Conservation (phyloP, 2,888 invertebrate species). For the Selenia dentaria region DNA sequence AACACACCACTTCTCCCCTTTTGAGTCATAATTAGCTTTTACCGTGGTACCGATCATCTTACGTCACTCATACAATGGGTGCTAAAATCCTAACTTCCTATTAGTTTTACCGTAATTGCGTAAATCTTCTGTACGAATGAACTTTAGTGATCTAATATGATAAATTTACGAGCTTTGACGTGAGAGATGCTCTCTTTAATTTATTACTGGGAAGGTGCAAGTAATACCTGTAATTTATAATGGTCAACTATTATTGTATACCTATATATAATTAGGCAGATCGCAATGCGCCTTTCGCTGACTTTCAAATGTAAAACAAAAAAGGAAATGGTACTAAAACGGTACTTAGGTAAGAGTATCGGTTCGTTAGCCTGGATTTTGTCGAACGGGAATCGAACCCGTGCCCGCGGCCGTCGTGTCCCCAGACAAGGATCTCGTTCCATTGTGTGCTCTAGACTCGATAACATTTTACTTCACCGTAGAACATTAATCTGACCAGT, state of each 20-base stretch:
- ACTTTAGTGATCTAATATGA: slow-evolving; percentile 13
- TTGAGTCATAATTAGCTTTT: too few species aligned
- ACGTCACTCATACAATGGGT: not conserved
- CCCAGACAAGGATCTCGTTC: slow-evolving; percentile 71
- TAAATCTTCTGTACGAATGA: slow-evolving; percentile 14
- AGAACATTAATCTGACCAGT: slow-evolving; percentile 33
- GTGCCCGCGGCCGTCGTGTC: slow-evolving; percentile 62
- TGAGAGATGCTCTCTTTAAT: not conserved
- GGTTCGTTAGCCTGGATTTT: slow-evolving; percentile 74
- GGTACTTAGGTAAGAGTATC: slow-evolving; percentile 58
- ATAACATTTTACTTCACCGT: slow-evolving; percentile 66
- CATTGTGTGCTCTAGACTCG: slow-evolving; percentile 72
- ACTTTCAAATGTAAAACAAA: slow-evolving; percentile 32
- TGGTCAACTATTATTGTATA: too few species aligned
- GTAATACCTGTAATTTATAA: not conserved
- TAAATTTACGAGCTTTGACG: slow-evolving; percentile 16
- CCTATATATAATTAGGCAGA: too few species aligned
- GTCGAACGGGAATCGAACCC: slow-evolving; percentile 71
- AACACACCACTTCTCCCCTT: too few species aligned
- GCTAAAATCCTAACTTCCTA: not conserved
- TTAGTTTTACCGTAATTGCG: slow-evolving; percentile 31
- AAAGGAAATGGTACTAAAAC: slow-evolving; percentile 39
- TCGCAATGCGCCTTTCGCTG: too few species aligned
- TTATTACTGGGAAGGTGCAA: not conserved
- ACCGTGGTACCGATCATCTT: not conserved